Evolutionary conservation across 2,797 vertebrate species (phyloP).

Genomic region (Enteromius mattozi): DNA sequence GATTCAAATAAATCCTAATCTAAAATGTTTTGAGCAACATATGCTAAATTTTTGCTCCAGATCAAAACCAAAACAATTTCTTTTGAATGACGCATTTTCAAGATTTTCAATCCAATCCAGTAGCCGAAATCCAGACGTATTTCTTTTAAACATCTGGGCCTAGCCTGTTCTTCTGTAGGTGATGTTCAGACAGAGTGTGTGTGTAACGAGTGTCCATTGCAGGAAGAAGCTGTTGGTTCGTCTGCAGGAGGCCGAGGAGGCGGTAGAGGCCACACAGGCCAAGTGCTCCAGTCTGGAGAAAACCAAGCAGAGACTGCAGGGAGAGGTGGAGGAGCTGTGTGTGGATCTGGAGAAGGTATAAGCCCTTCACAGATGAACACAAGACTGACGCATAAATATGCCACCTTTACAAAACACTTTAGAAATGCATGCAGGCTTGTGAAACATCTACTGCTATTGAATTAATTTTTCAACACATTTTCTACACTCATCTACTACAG

Average conservation of each 20-base stretch:
- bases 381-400: not conserved
- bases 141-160: not conserved
- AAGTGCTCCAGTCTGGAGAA: constrained; percentile 85
- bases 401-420: not conserved
- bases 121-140: not conserved
- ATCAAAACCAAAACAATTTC: not conserved
- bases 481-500: not conserved
- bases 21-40: not conserved
- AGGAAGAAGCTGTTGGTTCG: constrained; percentile 81
- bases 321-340: constrained; percentile 83
- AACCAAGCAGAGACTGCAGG: constrained; percentile 82
- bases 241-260: constrained; percentile 83
- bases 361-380: not conserved
- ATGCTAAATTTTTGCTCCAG: not conserved
- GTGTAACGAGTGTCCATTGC: not conserved
- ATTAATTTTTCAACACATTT: not conserved
- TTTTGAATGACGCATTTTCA: not conserved
- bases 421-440: not conserved
- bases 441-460: not conserved
- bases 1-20: not conserved
- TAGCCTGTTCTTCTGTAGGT: not conserved
- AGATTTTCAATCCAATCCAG: not conserved
- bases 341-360: constrained; percentile 84
- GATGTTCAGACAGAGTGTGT: constrained; percentile 13
- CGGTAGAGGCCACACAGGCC: constrained; percentile 79